Evolutionary conservation across 2,888 invertebrate species (phyloP).

Genomic region (Sylvicola fuscatus): DNA sequence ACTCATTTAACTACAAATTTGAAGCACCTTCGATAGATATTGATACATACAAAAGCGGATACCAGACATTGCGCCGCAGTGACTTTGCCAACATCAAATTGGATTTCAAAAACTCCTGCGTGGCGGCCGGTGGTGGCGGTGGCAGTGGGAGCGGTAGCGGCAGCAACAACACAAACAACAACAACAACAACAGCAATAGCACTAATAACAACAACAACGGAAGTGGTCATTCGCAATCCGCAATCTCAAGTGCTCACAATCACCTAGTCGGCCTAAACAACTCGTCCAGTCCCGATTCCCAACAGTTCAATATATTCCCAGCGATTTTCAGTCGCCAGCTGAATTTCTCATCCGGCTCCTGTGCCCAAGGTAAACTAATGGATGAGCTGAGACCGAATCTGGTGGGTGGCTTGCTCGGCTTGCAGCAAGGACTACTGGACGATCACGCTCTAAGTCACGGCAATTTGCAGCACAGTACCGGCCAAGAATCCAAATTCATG

Average conservation of each 20-base stretch:
- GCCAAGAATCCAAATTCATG: conserved; percentile 27
- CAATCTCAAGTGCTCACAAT: conserved; percentile 15
- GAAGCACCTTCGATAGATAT: too few species aligned
- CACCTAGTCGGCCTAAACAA: conserved; percentile 14
- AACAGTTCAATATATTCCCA: conserved; percentile 81
- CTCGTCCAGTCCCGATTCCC: conserved; percentile 21
- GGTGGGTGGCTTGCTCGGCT: conserved; percentile 55
- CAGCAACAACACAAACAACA: conserved; percentile 14
- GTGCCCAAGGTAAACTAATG: conserved; percentile 65
- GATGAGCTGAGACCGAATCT: conserved; percentile 70
- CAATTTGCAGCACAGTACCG: conserved; percentile 25
- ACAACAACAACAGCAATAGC: conserved; percentile 15
- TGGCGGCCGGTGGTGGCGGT: conserved; percentile 36
- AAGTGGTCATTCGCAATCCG: conserved; percentile 5
- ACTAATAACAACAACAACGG: conserved; percentile 21
- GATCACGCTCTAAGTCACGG: conserved; percentile 36
- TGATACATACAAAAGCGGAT: too few species aligned
- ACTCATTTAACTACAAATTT: too few species aligned
- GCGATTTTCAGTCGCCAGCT: conserved; percentile 78
- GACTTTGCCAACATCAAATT: conserved; percentile 41
- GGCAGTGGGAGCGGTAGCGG: conserved; percentile 35
- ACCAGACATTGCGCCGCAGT: too few species aligned
- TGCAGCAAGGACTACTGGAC: conserved; percentile 56
- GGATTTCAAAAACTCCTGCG: conserved; percentile 68
- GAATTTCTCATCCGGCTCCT: conserved; percentile 52